phyloP scores from a whole-genome alignment of 2,797 vertebrate species.

The Falco columbarius region DNA sequence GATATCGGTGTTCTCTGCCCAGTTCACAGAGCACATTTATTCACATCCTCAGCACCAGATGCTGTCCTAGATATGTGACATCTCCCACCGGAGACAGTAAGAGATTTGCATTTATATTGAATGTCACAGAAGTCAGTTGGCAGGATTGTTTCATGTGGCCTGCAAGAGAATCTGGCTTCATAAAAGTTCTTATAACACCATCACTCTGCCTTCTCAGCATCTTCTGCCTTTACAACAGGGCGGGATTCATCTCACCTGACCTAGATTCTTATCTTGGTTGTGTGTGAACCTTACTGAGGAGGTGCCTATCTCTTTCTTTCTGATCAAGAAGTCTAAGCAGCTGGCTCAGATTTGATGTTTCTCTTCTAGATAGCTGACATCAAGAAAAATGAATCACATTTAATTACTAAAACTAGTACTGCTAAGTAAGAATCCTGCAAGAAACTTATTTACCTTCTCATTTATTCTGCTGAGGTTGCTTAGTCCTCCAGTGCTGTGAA shows the following conservation, averaged over 20 bases:
- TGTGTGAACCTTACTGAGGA: neutral
- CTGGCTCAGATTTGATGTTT: neutral
- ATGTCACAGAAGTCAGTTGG: neutral
- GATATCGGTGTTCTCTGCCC: neutral
- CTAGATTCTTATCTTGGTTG: neutral
- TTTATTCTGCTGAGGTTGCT: neutral
- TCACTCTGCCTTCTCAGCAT: neutral
- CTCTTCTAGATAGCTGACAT: neutral
- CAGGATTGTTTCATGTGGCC: neutral
- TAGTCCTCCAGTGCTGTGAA: neutral
- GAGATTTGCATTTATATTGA: neutral
- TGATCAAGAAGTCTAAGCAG: neutral
- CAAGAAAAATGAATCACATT: neutral
- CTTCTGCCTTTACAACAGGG: neutral
- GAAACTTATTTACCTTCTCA: neutral
- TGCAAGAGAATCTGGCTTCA: neutral
- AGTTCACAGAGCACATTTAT: constrained; percentile 9
- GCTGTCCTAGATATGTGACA: neutral
- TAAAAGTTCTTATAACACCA: neutral
- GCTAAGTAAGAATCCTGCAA: neutral
- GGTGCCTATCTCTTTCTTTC: neutral
- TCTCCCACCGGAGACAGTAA: neutral
- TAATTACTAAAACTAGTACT: neutral
- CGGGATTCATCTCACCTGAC: neutral
- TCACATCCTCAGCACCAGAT: constrained; percentile 27